phyloP scores from a whole-genome alignment of 2,113 vertebrate genomes.

The Myanophis thanlyinensis region DNA sequence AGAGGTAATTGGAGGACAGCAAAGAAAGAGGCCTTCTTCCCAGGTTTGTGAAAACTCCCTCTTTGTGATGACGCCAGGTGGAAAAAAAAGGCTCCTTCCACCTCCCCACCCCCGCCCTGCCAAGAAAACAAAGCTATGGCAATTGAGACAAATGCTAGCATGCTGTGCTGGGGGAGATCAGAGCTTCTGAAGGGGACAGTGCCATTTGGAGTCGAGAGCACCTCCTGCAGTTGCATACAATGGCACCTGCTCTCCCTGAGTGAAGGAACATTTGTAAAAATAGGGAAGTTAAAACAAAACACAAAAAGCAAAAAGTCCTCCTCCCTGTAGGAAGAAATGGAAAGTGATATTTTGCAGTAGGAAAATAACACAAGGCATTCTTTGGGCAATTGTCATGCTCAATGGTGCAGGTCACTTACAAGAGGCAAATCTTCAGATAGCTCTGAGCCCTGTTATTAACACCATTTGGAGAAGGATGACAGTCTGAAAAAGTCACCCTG shows the following conservation, averaged over 20 bases:
- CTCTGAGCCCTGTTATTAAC: background rate
- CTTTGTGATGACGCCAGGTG: slow-evolving; percentile 25
- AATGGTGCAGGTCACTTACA: background rate
- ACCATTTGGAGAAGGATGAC: background rate
- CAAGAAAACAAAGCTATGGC: slow-evolving; percentile 40
- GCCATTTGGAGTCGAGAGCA: background rate
- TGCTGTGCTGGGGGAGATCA: slow-evolving; percentile 18
- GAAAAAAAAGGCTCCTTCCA: background rate
- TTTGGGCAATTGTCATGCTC: background rate
- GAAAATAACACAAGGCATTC: background rate
- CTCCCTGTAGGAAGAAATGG: background rate
- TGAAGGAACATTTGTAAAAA: fast-evolving
- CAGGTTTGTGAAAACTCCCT: slow-evolving; percentile 32
- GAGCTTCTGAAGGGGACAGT: background rate
- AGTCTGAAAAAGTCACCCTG: background rate
- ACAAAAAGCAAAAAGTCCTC: background rate
- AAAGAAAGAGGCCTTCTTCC: slow-evolving; percentile 22
- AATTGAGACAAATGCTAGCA: background rate
- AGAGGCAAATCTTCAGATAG: background rate
- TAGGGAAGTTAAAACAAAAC: background rate
- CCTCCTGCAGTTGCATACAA: background rate
- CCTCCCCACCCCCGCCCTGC: slow-evolving; percentile 25
- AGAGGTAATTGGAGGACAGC: slow-evolving; percentile 46
- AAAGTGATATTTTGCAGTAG: background rate
- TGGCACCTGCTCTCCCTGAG: background rate